Conservation (phyloP, 2,797 vertebrate genomes). For the Rhinogobio ventralis region DNA sequence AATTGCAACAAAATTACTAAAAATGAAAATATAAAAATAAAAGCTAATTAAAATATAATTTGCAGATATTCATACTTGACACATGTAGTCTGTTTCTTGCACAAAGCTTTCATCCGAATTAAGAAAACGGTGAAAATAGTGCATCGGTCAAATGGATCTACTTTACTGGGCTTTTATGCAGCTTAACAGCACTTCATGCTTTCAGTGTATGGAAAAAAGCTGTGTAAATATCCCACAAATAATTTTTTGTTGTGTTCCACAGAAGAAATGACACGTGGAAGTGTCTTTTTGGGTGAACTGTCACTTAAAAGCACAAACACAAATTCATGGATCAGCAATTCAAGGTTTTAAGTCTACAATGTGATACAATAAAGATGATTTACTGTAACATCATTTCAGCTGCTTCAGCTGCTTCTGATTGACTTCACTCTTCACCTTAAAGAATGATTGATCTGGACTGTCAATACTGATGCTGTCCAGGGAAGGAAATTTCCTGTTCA, state of each 20-base stretch:
- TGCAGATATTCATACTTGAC: not conserved
- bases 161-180: not conserved
- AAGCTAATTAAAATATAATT: not conserved
- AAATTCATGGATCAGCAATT: not conserved
- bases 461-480: not conserved
- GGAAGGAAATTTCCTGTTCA: not conserved
- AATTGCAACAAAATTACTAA: not conserved
- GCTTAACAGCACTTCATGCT: not conserved
- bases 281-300: not conserved
- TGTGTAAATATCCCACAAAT: not conserved
- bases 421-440: not conserved
- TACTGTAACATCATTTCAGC: not conserved
- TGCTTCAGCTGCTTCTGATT: conserved; percentile 3
- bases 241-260: not conserved
- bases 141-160: not conserved
- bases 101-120: not conserved
- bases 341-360: not conserved
- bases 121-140: not conserved
- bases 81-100: not conserved
- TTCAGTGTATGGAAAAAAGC: not conserved
- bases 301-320: not conserved
- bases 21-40: no score
- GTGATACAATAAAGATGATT: not conserved
- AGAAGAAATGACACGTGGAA: not conserved
- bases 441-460: not conserved